Percentiles rank a stretch among this genome's conserved stretches.
These are phyloP conservation scores for Auanema sp. DNA, from an alignment of 2,888 invertebrate genomes.

Conservation along the genomic window DNA sequence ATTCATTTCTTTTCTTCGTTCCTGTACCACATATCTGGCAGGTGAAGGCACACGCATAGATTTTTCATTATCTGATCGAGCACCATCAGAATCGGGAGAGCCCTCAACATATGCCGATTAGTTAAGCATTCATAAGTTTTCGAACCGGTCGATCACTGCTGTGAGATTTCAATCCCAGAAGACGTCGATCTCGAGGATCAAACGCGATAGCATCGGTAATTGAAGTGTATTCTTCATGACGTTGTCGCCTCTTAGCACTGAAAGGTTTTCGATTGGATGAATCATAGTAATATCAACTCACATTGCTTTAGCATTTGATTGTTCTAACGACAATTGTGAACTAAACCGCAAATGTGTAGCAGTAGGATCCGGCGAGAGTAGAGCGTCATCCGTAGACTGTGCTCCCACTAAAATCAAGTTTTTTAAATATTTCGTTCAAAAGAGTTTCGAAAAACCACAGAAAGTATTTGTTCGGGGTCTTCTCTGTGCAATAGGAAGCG, in stretches of 20 bases:
- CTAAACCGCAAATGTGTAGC: conserved; percentile 10
- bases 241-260: conserved; percentile 32
- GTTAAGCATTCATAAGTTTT: no score
- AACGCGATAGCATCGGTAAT: conserved; percentile 57
- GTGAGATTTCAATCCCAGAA: background rate
- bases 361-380: conserved; percentile 9
- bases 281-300: background rate
- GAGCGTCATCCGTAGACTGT: conserved; percentile 13
- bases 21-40: background rate
- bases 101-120: no score
- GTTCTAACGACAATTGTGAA: conserved; percentile 4
- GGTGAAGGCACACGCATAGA: no score
- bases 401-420: background rate
- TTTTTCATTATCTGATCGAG: no score
- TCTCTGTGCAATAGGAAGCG: conserved; percentile 22
- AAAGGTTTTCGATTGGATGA: background rate
- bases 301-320: background rate
- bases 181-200: background rate
- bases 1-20: background rate
- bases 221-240: conserved; percentile 60
- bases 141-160: conserved; percentile 1
- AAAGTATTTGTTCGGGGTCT: conserved; percentile 30
- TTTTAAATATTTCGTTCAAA: no score
- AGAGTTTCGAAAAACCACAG: conserved; percentile 30
- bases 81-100: no score